Percentiles rank a stretch among this genome's conserved stretches.
These are phyloP conservation scores for Lycorma delicatula DNA, from an alignment of 1,140 invertebrate species.

Conservation along the genomic window DNA sequence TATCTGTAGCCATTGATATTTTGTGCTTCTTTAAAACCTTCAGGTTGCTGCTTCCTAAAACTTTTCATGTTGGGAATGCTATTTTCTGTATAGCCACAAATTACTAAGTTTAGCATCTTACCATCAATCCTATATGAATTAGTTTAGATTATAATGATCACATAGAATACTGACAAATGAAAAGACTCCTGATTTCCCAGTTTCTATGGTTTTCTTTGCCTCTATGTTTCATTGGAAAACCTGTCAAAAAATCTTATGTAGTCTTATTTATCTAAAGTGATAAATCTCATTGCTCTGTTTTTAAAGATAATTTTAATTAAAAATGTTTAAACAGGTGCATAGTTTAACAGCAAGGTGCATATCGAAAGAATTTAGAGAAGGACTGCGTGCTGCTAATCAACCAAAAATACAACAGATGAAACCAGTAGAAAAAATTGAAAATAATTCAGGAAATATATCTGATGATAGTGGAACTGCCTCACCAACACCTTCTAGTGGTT, in stretches of 20 bases:
- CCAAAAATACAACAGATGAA: background rate
- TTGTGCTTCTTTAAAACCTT: too few relatives aligned
- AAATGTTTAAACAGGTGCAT: slow-evolving; percentile 55
- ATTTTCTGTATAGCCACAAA: too few relatives aligned
- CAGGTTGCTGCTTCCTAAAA: too few relatives aligned
- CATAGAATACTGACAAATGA: too few relatives aligned
- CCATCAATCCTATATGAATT: too few relatives aligned
- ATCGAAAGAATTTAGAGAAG: slow-evolving; percentile 63
- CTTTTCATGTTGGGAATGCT: too few relatives aligned
- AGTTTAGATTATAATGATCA: too few relatives aligned
- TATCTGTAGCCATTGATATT: too few relatives aligned
- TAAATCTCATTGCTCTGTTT: background rate
- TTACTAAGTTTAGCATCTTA: too few relatives aligned
- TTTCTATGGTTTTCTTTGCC: background rate
- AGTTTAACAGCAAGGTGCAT: slow-evolving; percentile 73
- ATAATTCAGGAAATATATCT: slow-evolving; percentile 16
- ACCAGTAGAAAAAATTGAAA: slow-evolving; percentile 1
- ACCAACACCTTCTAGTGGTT: slow-evolving; percentile 6
- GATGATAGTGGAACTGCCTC: slow-evolving; percentile 21
- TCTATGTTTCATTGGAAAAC: background rate
- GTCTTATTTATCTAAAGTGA: background rate
- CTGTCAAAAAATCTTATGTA: background rate
- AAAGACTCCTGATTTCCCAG: background rate
- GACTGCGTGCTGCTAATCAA: slow-evolving; percentile 38
- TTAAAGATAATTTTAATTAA: background rate